These are phyloP conservation scores for Pristionchus exspectatus DNA, from an alignment of 2,888 invertebrate genomes.

Conservation along the genomic window DNA sequence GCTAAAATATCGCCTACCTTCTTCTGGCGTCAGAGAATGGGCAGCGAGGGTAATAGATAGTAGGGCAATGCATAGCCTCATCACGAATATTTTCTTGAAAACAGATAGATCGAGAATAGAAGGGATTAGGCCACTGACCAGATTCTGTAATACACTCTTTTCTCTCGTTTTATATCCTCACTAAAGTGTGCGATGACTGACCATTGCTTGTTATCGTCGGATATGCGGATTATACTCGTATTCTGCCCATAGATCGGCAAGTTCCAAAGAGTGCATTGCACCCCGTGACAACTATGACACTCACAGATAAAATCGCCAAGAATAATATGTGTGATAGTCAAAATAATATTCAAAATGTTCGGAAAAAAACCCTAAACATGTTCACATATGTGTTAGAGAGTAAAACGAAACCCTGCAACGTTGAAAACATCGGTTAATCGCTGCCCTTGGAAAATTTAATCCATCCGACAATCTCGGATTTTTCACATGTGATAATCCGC, in stretches of 20 bases:
- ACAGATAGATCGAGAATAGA: not conserved
- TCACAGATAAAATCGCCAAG: not conserved
- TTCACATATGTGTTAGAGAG: too few relatives aligned
- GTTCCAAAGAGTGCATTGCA: not conserved
- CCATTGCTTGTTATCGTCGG: not conserved
- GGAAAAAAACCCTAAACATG: too few relatives aligned
- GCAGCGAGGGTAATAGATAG: not conserved
- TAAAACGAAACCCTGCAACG: too few relatives aligned
- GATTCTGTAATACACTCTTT: not conserved
- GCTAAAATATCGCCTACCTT: not conserved
- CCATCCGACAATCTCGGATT: not conserved
- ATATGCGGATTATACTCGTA: not conserved
- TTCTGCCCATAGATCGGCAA: not conserved
- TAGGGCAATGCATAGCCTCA: not conserved
- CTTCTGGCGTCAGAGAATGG: not conserved
- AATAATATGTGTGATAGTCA: too few relatives aligned
- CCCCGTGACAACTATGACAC: not conserved
- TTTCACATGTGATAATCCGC: not conserved
- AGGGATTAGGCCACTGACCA: not conserved
- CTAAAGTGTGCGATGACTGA: not conserved
- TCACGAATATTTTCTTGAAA: not conserved
- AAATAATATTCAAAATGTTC: too few relatives aligned
- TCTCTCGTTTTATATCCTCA: not conserved
- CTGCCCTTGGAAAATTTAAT: not conserved
- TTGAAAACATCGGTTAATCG: not conserved